Base-by-base conservation (phyloP, 2,888 invertebrate genomes). In the Phengaris arion region DNA sequence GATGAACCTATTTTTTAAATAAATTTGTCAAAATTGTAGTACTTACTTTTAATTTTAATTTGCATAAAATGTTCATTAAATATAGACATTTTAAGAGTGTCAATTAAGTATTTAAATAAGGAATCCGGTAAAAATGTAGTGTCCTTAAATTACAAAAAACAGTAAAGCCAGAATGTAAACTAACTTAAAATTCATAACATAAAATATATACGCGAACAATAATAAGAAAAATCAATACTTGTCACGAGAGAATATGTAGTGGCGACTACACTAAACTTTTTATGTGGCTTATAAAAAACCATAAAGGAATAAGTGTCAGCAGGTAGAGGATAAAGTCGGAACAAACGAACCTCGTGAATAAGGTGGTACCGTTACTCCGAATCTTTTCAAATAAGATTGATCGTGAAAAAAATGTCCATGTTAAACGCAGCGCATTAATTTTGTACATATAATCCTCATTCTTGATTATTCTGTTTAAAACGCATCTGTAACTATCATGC, bases 241-340 rank as follows among this genome's bases (percentile, higher is more conserved):
- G 35, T 64, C 64, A 9, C 12, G 10, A 64, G 35, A 64, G 22
- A 64, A 64, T 64, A 45, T 64, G 6, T 45, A 13, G 35, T 64
- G 64, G 80, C 82, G 81, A 80, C 80, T 76, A 77, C 76, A 79
- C 79, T 78, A 76, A 76, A 79, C 81, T 91, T 90, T 90, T 88
- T 87, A 81, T 83, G 85, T 80, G 87, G 87, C 87, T 83, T 81
- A 81, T 81, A 81, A 79, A 80, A 80, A 86, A 86, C 85, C 82
- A 82, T 82, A 81, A 85, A 86, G 88, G 85, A 85, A 86, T 88
- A 90, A 91, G 90, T 92, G 91, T 87, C 87, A 85, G 87, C 92
- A 91, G 92, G 92, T 91, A 92, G 89, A 84, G 80, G 81, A 81
- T 81, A 82, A 82, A 82, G 79, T 79, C 76, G 77, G 78, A 79